Percentiles rank a stretch among this genome's conserved stretches.
Conservation (phyloP, 2,797 vertebrate genomes). For the Odontamblyopus lacepedii region DNA sequence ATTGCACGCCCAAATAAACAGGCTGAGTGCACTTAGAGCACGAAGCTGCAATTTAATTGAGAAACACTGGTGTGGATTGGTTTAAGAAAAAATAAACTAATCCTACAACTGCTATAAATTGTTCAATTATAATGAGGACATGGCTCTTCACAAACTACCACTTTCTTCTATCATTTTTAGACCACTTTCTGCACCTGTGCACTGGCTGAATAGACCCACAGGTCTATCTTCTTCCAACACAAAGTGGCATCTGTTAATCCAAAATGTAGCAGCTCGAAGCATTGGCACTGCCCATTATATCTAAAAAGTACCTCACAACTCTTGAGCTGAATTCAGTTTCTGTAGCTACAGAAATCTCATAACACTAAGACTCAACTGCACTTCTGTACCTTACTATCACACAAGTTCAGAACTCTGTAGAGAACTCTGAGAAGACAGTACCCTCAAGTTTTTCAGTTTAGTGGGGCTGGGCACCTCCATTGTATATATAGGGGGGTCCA, state of each 20-base stretch:
- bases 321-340: conserved; percentile 24
- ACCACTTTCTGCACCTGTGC: conserved; percentile 63
- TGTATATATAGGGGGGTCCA: too few relatives aligned
- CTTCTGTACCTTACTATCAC: conserved; percentile 32
- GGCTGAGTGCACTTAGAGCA: conserved; percentile 53
- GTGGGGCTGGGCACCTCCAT: too few relatives aligned
- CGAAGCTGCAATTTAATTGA: conserved; percentile 64
- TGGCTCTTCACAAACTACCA: conserved; percentile 63
- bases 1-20: conserved; percentile 77
- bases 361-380: conserved; percentile 27
- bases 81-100: conserved; percentile 71
- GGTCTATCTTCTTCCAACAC: conserved; percentile 64
- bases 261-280: conserved; percentile 47
- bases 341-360: conserved; percentile 29
- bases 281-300: conserved; percentile 36
- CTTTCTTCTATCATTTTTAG: conserved; percentile 53
- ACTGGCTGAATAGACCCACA: conserved; percentile 49
- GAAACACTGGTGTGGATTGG: conserved; percentile 56
- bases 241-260: conserved; percentile 67
- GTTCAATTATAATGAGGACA: conserved; percentile 72
- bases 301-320: conserved; percentile 35
- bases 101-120: conserved; percentile 72
- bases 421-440: conserved; percentile 18
- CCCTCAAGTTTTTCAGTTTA: not conserved
- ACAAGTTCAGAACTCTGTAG: conserved; percentile 34